Conservation (phyloP, 2,797 vertebrate species). For the Pipistrellus pipistrellus region DNA sequence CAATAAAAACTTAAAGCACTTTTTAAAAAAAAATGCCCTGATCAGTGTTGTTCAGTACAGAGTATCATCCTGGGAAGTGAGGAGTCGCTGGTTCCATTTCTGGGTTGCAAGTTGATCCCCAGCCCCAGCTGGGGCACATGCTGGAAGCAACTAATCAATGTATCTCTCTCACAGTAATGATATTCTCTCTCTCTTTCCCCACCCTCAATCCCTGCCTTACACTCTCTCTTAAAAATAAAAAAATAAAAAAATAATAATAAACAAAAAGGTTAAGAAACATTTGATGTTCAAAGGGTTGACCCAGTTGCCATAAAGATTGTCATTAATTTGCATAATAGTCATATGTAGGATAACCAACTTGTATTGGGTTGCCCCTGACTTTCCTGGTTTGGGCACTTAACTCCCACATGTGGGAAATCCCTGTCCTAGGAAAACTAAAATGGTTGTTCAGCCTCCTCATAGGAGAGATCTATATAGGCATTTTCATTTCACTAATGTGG, state of each 20-base stretch:
- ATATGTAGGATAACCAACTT: background rate
- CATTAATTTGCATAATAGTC: background rate
- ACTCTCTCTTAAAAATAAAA: background rate
- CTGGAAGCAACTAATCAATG: too few relatives aligned
- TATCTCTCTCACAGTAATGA: too few relatives aligned
- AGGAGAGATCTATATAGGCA: background rate
- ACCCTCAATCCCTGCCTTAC: background rate
- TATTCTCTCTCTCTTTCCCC: background rate
- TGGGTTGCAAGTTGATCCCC: too few relatives aligned
- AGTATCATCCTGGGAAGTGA: too few relatives aligned
- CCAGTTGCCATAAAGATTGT: background rate
- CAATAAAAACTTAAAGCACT: too few relatives aligned
- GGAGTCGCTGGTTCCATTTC: too few relatives aligned
- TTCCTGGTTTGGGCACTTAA: background rate
- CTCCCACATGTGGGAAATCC: background rate
- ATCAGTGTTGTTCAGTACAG: too few relatives aligned
- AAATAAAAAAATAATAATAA: background rate
- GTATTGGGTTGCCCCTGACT: background rate
- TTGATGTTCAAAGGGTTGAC: background rate
- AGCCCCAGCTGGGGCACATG: too few relatives aligned
- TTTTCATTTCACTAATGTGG: background rate
- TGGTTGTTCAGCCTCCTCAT: background rate
- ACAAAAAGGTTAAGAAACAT: constrained; percentile 52
- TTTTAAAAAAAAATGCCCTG: too few relatives aligned
- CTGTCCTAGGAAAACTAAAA: background rate